Evolutionary conservation across 2,113 vertebrate species (phyloP).

Genomic region (Platysteira castanea): DNA sequence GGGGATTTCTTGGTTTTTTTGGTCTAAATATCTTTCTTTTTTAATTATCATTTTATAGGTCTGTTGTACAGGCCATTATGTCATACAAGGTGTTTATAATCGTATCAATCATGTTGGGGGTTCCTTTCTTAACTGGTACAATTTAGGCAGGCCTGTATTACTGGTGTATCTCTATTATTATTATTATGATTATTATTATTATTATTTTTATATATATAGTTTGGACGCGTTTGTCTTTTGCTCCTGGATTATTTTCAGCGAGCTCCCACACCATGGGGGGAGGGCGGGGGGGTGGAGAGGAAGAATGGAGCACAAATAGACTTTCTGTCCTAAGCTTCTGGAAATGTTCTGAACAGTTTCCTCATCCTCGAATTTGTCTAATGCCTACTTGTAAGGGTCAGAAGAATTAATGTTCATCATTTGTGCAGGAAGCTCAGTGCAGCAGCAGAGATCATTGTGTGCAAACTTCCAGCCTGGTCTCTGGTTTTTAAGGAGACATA

Average conservation of each 20-base stretch:
- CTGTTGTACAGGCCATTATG: constrained; percentile 87
- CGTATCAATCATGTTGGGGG: constrained; percentile 80
- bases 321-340: constrained; percentile 60
- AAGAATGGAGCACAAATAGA: constrained; percentile 64
- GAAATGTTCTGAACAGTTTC: constrained; percentile 65
- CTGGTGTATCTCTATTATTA: constrained; percentile 76
- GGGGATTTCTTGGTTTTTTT: constrained; percentile 70
- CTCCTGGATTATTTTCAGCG: constrained; percentile 79
- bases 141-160: constrained; percentile 83
- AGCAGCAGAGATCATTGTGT: constrained; percentile 66
- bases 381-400: constrained; percentile 48
- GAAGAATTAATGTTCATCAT: constrained; percentile 55
- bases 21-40: constrained; percentile 74
- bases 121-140: constrained; percentile 88
- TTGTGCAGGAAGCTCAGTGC: constrained; percentile 63
- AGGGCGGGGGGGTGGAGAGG: constrained; percentile 3
- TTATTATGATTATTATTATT: constrained; percentile 69
- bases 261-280: constrained; percentile 70
- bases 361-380: constrained; percentile 61
- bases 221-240: constrained; percentile 76
- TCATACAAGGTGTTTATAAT: constrained; percentile 90
- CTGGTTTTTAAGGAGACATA: constrained; percentile 3
- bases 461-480: constrained; percentile 33
- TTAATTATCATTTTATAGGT: constrained; percentile 80
- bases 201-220: constrained; percentile 72